A percentile compares a stretch with the other conserved stretches of the same genome.
Evolutionary conservation across 2,113 vertebrate genomes (phyloP).

Genomic region (Vicugna pacos): DNA sequence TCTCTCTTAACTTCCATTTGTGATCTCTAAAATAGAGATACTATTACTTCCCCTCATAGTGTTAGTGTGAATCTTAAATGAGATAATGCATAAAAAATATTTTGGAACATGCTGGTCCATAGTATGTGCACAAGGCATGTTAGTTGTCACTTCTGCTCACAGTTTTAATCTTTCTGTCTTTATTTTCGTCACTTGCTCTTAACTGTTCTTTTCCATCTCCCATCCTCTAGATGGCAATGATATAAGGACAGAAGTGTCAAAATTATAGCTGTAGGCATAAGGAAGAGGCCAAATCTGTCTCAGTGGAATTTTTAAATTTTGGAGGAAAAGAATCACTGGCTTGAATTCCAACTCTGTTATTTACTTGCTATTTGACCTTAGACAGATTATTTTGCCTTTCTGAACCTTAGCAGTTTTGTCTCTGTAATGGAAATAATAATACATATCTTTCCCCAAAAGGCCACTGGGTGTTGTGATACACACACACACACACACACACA

Average conservation of each 20-base stretch:
- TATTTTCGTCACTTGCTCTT: not conserved
- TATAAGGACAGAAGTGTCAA: not conserved
- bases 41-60: not conserved
- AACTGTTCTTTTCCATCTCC: not conserved
- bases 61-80: not conserved
- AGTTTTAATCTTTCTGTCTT: not conserved
- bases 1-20: not conserved
- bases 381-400: slow-evolving; percentile 57
- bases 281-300: slow-evolving; percentile 28
- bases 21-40: not conserved
- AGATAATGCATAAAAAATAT: not conserved
- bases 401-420: slow-evolving; percentile 48
- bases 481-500: not conserved
- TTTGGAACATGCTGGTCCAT: slow-evolving; percentile 23
- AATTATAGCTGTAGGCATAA: slow-evolving; percentile 34
- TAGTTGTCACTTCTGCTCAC: not conserved
- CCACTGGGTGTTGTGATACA: not conserved
- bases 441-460: not conserved
- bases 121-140: not conserved
- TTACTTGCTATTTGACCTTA: slow-evolving; percentile 66
- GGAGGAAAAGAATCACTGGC: slow-evolving; percentile 33
- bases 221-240: not conserved
- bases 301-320: slow-evolving; percentile 27
- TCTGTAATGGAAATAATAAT: slow-evolving; percentile 41
- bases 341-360: slow-evolving; percentile 41